Conservation (phyloP, 2,113 vertebrate genomes). For the Chrysemys picta region DNA sequence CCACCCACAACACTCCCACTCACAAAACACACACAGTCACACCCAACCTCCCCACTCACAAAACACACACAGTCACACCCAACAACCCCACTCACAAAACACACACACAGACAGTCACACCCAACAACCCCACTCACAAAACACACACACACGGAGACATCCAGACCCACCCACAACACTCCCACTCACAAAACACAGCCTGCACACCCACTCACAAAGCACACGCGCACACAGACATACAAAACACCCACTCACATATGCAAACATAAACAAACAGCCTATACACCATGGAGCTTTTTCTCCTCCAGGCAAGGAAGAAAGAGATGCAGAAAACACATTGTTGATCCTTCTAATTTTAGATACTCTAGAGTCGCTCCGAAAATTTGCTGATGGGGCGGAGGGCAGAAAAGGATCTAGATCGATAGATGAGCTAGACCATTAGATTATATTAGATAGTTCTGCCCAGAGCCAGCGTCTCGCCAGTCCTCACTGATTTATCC, state of each 20-base stretch:
- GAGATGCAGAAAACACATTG: neutral
- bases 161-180: neutral
- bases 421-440: neutral
- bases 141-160: neutral
- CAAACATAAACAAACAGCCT: neutral
- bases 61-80: no score
- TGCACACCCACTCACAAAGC: neutral
- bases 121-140: neutral
- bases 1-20: neutral
- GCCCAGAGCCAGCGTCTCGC: neutral
- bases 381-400: neutral
- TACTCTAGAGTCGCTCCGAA: neutral
- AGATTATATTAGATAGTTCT: neutral
- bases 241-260: neutral
- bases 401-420: neutral
- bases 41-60: no score
- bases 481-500: neutral
- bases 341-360: neutral
- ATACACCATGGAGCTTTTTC: neutral
- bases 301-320: neutral
- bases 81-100: neutral
- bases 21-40: neutral
- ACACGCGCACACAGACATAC: neutral
- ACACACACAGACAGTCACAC: neutral
- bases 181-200: neutral